phyloP scores from a whole-genome alignment of 2,888 invertebrate species.

The Eubasilissa splendida region DNA sequence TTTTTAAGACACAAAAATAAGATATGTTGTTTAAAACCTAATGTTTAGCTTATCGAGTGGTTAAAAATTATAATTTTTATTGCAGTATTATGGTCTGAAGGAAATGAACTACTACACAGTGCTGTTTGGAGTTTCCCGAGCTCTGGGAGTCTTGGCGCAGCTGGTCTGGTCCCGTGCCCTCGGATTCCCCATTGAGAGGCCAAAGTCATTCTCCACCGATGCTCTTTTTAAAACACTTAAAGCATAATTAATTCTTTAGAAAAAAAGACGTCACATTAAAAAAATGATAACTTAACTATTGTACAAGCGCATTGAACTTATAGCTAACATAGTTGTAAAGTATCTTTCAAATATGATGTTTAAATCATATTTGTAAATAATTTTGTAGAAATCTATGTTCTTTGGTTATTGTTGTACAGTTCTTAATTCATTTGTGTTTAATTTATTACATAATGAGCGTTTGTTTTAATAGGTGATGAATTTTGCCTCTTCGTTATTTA shows the following conservation, averaged over 20 bases:
- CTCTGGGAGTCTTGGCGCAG: conserved; percentile 85
- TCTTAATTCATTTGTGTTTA: conserved; percentile 8
- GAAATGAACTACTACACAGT: conserved; percentile 95
- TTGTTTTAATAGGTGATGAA: conserved; percentile 1
- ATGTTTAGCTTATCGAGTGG: too few relatives aligned
- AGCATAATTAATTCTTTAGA: background rate
- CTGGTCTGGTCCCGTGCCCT: conserved; percentile 89
- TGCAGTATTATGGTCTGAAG: conserved; percentile 86
- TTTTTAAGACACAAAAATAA: too few relatives aligned
- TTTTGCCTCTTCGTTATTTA: conserved; percentile 5
- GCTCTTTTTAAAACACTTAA: conserved; percentile 1
- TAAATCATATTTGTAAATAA: conserved; percentile 21
- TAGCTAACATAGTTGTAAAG: conserved; percentile 9
- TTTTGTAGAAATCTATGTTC: conserved; percentile 19
- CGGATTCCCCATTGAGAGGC: conserved; percentile 88
- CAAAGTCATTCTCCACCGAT: conserved; percentile 75
- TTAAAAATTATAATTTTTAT: conserved; percentile 58
- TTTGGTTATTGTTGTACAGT: conserved; percentile 15
- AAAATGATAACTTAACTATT: conserved; percentile 16
- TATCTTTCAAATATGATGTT: conserved; percentile 18
- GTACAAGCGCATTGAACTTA: conserved; percentile 18
- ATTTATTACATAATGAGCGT: conserved; percentile 16
- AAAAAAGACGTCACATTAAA: background rate
- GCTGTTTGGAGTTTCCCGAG: conserved; percentile 90
- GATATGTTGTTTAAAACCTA: too few relatives aligned